phyloP scores from a whole-genome alignment of 2,888 invertebrate genomes.

The Troglohyphantes excavatus region DNA sequence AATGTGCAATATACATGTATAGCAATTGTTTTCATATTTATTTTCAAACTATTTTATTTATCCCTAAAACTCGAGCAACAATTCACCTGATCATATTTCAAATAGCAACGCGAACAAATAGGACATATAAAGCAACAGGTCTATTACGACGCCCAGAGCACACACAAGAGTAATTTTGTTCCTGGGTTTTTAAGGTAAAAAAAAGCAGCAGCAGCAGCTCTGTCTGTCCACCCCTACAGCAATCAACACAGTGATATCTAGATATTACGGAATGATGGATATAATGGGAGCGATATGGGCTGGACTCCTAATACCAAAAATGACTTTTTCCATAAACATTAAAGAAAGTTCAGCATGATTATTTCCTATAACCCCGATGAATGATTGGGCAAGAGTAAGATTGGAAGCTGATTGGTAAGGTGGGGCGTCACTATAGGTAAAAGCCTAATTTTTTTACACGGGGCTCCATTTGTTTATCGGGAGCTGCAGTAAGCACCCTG shows the following conservation, averaged over 20 bases:
- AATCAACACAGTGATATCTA: conserved; percentile 38
- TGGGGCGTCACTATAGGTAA: conserved; percentile 57
- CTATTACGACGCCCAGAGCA: not conserved
- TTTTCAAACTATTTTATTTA: too few relatives aligned
- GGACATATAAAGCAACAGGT: conserved; percentile 56
- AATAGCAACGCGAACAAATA: not conserved
- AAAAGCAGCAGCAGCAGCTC: not conserved
- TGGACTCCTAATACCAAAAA: conserved; percentile 65
- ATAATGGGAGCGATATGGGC: conserved; percentile 53
- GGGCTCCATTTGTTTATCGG: conserved; percentile 71
- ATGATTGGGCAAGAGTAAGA: conserved; percentile 59
- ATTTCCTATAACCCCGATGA: conserved; percentile 58
- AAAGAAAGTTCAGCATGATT: conserved; percentile 51
- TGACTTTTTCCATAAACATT: conserved; percentile 74
- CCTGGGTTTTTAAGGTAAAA: conserved; percentile 36
- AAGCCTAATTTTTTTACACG: conserved; percentile 37
- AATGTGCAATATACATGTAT: too few relatives aligned
- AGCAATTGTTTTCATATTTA: too few relatives aligned
- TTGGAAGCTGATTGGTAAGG: conserved; percentile 50
- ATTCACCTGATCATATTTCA: not conserved
- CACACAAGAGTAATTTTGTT: conserved; percentile 48
- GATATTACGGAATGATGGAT: conserved; percentile 63
- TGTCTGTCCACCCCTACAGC: conserved; percentile 8
- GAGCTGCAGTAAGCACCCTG: conserved; percentile 59
- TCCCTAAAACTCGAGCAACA: not conserved